Evolutionary conservation across 2,797 vertebrate species (phyloP), one percentile per base, ranked within the genome.

Genomic region (Carapus acus): DNA sequence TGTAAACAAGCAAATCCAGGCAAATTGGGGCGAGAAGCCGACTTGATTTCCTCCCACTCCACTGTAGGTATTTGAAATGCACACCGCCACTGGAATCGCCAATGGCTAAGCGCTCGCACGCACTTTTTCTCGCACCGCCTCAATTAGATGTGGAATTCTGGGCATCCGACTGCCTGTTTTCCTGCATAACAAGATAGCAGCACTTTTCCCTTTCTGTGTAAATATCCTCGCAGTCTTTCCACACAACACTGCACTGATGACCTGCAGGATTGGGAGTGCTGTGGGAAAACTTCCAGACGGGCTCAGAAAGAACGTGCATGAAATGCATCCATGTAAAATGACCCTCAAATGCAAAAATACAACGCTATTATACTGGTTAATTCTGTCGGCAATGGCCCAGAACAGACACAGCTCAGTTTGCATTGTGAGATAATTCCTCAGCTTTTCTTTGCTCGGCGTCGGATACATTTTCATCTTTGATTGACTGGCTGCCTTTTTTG

Each of bases 101-200:
- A 6, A 5, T 9, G 17, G 49, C 57, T n/a, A 66, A 73, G 63
- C 58, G 53, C 49, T 57, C 49, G 57, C 65, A 74, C 43, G 73
- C 74, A 79, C 84, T 90, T 84, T 86, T 84, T 82, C 80, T 66
- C 69, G 67, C 69, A 56, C 77, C 88, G 84, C 87, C 80, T 90
- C 87, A 85, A 85, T 92, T 90, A 88, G 65, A 74, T 81, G 77
- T 84, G 90, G 91, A 93, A 92, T 92, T 89, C 73, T 46, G 81
- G 76, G 88, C 88, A 92, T 90, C 76, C 24, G 37, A 55, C 71
- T 20, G 55, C 73, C 71, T 85, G 78, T 90, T 88, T 86, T 87
- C 81, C 84, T 82, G 79, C 79, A 69, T 82, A 84, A 86, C 85
- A 84, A 86, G 86, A 88, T 82, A 84, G 72, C 75, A 80, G 83